A percentile compares a stretch with the other conserved stretches of the same genome.
Conservation (phyloP, 92 coral and sea anemone species). For the Phenganax subtilis region DNA sequence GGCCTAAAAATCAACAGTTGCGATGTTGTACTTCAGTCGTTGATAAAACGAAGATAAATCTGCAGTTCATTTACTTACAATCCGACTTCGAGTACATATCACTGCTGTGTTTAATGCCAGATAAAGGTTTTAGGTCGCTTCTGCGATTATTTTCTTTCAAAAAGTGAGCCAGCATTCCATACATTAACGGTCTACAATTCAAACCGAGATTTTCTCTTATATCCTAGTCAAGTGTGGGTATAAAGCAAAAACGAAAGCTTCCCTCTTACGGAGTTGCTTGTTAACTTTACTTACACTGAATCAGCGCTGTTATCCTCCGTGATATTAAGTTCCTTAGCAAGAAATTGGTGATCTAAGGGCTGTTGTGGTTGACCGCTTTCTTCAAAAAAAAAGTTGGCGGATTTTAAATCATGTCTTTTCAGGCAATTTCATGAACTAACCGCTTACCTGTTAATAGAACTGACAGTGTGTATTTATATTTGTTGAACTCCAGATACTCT, state of each 20-base stretch:
- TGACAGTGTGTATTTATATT: conserved; percentile 88
- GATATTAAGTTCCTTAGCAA: conserved; percentile 80
- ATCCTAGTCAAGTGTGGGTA: not conserved
- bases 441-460: conserved; percentile 83
- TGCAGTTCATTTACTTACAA: not conserved
- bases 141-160: conserved; percentile 56
- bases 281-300: conserved; percentile 44
- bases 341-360: conserved; percentile 81
- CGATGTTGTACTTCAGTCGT: no score
- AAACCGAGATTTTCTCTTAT: not conserved
- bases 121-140: not conserved
- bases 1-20: no score
- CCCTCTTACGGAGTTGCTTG: not conserved
- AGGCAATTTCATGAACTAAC: not conserved
- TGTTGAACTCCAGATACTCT: conserved; percentile 90
- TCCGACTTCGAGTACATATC: conserved; percentile 13
- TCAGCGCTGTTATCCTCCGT: conserved; percentile 74
- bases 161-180: conserved; percentile 74
- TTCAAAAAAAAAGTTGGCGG: conserved; percentile 19
- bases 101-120: not conserved
- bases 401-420: not conserved
- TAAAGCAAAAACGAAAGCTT: not conserved
- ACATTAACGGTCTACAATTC: conserved; percentile 68
- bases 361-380: conserved; percentile 95
- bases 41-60: no score